Base-by-base conservation (phyloP, 2,888 invertebrate genomes). In the Drosophila diplacantha region DNA sequence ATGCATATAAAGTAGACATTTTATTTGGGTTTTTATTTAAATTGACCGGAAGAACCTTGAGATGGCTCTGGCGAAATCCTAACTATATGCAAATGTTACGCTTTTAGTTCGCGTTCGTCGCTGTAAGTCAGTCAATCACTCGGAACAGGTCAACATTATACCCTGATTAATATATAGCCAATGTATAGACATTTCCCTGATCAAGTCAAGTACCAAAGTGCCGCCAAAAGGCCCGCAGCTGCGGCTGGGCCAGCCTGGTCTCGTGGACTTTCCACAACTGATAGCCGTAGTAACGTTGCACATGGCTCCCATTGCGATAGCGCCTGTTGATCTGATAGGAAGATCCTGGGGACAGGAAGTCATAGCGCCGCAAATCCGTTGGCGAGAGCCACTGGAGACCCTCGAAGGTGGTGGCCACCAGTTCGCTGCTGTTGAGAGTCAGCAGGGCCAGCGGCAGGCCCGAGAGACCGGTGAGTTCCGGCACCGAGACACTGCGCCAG, bases 211-310 rank as follows among this genome's bases (percentile, higher is more conserved):
- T 77, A 85, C 85, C 85, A 66, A 82, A 85, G 32, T 56, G 50
- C 8, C 64, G 69, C 66, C 82, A 77, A 51, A 85, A 83, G 12
- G 52, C 44, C 16, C 72, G 71, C 9, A 85, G 55, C 20, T 54
- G 20, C 16, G 55, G 57, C 56, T 73, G 71, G 1, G 16, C 49
- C 14, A 85, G 58, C 22, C 86, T 67, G 7, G 80, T 86, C 62
- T 84, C 86, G 50, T 87, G 87, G 24, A 94, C 90, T 84, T 93
- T 92, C 93, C 94, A 93, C 50, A 95, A 85, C 88, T 95, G 95
- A 43, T 92, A 91, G 5, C 94, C 94, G 26, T 69, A 74, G 52
- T 87, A 87, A 3, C 85, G 83, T 16, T 62, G 64, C 53, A 84
- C 83, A 4, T 81, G 66, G 11, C 69, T 67, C 41, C 68, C 59